A percentile compares a stretch with the other conserved stretches of the same genome.
Conservation (phyloP, 2,888 invertebrate genomes). For the Spisula subtruncata region DNA sequence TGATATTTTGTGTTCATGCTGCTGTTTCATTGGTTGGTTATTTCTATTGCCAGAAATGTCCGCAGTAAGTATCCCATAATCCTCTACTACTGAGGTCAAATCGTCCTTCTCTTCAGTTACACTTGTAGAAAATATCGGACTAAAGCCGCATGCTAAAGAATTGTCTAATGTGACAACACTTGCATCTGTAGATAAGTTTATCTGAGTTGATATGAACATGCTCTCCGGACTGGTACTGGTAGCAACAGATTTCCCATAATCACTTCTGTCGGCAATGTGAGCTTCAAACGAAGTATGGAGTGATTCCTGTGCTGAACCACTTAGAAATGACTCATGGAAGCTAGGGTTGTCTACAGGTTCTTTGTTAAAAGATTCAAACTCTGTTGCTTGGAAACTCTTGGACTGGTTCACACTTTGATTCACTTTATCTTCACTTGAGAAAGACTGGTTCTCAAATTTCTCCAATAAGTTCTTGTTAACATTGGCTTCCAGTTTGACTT, state of each 20-base stretch:
- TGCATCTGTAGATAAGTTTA: constrained; percentile 30
- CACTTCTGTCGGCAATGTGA: neutral
- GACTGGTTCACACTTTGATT: constrained; percentile 34
- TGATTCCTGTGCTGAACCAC: constrained; percentile 8
- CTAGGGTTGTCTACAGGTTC: constrained; percentile 5
- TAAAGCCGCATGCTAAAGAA: constrained; percentile 31
- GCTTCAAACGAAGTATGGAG: neutral
- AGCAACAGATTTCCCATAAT: constrained; percentile 22
- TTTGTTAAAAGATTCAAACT: constrained; percentile 32
- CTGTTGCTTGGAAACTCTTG: constrained; percentile 9
- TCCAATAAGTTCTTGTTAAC: neutral
- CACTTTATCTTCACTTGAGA: neutral
- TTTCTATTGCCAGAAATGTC: constrained; percentile 43
- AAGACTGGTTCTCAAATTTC: constrained; percentile 41
- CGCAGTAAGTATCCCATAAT: constrained; percentile 60
- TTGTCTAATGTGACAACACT: neutral
- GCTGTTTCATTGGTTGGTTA: constrained; percentile 27
- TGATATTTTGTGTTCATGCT: neutral
- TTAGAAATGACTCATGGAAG: constrained; percentile 20
- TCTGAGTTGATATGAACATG: constrained; percentile 38
- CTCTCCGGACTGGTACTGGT: constrained; percentile 19
- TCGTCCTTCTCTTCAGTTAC: neutral
- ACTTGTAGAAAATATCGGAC: constrained; percentile 46
- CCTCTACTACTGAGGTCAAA: constrained; percentile 35
- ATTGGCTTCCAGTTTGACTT: constrained; percentile 17